Base-by-base conservation (phyloP, 2,888 invertebrate species). In the Drosophila recens region DNA sequence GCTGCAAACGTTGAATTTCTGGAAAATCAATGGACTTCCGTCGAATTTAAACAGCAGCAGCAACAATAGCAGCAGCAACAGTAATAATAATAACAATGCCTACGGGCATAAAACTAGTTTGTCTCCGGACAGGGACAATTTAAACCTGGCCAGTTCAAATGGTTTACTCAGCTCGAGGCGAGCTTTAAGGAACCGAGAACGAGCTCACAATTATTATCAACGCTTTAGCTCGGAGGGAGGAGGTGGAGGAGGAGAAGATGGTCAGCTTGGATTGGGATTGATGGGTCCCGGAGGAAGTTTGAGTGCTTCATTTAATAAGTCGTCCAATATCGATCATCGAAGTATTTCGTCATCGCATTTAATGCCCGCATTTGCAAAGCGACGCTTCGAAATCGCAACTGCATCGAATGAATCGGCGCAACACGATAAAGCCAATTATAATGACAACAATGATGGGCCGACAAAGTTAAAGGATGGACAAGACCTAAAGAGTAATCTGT, bases 21-120 rank as follows among this genome's bases (percentile, higher is more conserved):
- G 94, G 90, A 95, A 95, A 87, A 93, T 94, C 17, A 94, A 93
- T 72, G 82, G 73, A 34, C 51, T 66, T 36, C 15, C 64, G 36
- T 17, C 36, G 0, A 77, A 15, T 58, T 40, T 63, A 10, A 52
- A 27, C 51, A 52, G 53, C n/a, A 56, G 42, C 6, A 42, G 38
- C 6, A 42, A 30, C 11, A 59, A n/a, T 27, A 43, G 27, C n/a
- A 56, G 42, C 6, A 42, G 38, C 6, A 42, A 30, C 11, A 59
- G 13, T 27, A 43, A 20, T 46, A 42, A 42, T 8, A 42, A 30
- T 10, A 63, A 20, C 23, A 40, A n/a, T 13, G 57, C 11, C n/a
- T 10, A 53, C n/a, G 67, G 43, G 42, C 66, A 40, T 36, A 69
- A 62, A 36, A 13, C 23, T 15, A 23, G 42, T 10, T 27, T 49